These are phyloP conservation scores for Timandra comae DNA, from an alignment of 2,888 invertebrate species.

Conservation along the genomic window DNA sequence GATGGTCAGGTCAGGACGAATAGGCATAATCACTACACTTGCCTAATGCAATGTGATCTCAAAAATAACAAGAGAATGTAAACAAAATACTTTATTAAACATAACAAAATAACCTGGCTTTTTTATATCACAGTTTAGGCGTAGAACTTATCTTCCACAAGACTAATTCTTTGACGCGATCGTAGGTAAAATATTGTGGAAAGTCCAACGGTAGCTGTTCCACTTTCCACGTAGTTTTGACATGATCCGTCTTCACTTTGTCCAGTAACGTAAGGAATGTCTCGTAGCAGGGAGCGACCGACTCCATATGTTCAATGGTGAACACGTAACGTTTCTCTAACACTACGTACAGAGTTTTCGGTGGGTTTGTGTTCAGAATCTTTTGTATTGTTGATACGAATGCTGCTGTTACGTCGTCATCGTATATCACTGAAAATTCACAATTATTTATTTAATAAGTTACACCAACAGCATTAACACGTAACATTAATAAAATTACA, in stretches of 20 bases:
- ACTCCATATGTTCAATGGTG: constrained; percentile 86
- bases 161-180: constrained; percentile 85
- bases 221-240: constrained; percentile 71
- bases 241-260: constrained; percentile 61
- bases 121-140: constrained; percentile 42
- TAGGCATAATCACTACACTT: too few species aligned
- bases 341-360: constrained; percentile 83
- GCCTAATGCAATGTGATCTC: too few species aligned
- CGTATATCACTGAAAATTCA: constrained; percentile 90
- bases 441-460: too few species aligned
- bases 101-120: constrained; percentile 10
- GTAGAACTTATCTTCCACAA: constrained; percentile 81
- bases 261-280: constrained; percentile 82
- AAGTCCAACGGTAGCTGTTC: constrained; percentile 82
- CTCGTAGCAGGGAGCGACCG: constrained; percentile 91
- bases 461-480: too few species aligned
- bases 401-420: constrained; percentile 86
- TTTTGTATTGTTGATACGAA: constrained; percentile 84
- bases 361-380: constrained; percentile 76
- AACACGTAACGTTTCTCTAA: constrained; percentile 93
- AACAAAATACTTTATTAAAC: constrained; percentile 1
- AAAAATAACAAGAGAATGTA: not conserved
- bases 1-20: too few species aligned
- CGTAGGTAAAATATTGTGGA: constrained; percentile 88
- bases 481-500: too few species aligned